A percentile compares a stretch with the other conserved stretches of the same genome.
Conservation (phyloP, 2,797 vertebrate species). For the Galagoides demidoff region DNA sequence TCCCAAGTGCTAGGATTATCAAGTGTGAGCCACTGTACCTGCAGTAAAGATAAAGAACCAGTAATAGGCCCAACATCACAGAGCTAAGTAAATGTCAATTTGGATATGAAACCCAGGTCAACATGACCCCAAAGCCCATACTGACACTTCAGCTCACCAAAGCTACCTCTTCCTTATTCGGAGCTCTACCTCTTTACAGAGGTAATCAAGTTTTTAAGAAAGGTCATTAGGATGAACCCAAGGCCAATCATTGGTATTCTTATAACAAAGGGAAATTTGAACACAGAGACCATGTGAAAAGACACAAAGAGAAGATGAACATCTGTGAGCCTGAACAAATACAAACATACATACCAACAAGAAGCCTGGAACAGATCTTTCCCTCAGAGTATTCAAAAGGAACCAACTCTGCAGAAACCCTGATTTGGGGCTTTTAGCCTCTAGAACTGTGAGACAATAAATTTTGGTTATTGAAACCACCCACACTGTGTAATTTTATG, state of each 20-base stretch:
- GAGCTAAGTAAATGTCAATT: neutral
- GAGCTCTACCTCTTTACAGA: neutral
- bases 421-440: neutral
- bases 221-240: neutral
- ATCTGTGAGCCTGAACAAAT: neutral
- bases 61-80: neutral
- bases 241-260: neutral
- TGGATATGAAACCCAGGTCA: neutral
- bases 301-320: neutral
- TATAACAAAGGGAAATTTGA: neutral
- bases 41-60: neutral
- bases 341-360: no score
- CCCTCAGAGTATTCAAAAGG: neutral
- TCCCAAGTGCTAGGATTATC: neutral
- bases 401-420: neutral
- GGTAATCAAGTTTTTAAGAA: neutral
- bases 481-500: neutral
- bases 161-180: neutral
- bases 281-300: neutral
- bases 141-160: neutral
- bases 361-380: neutral
- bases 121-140: fast-evolving
- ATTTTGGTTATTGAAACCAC: neutral
- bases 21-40: neutral
- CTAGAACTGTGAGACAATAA: neutral